A percentile compares a stretch with the other conserved stretches of the same genome.
Conservation (phyloP, 2,888 invertebrate genomes). For the Priocnemis perturbator region DNA sequence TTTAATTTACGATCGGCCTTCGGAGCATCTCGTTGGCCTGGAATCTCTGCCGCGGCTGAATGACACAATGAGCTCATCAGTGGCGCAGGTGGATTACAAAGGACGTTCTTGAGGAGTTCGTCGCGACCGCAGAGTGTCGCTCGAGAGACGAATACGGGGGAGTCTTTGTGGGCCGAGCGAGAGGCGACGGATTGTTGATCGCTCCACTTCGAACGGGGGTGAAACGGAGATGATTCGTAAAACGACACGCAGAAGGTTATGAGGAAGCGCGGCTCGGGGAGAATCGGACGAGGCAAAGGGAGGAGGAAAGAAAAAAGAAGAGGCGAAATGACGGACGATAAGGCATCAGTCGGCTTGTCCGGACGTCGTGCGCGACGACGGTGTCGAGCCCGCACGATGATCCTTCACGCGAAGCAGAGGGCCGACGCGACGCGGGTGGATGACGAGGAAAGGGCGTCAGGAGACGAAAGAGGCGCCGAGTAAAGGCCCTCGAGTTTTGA, state of each 20-base stretch:
- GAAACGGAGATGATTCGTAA: too few relatives aligned
- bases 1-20: conserved; percentile 35
- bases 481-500: conserved; percentile 66
- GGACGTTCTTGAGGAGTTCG: background rate
- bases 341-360: too few relatives aligned
- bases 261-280: too few relatives aligned
- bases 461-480: conserved; percentile 42
- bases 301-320: conserved; percentile 15
- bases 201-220: too few relatives aligned
- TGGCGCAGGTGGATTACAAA: background rate
- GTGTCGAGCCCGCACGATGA: conserved; percentile 49
- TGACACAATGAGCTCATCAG: conserved; percentile 32
- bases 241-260: too few relatives aligned
- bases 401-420: conserved; percentile 38
- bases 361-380: conserved; percentile 41
- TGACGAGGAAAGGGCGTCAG: conserved; percentile 26
- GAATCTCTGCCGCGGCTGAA: conserved; percentile 16
- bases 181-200: too few relatives aligned
- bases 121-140: background rate
- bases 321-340: conserved; percentile 15
- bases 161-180: too few relatives aligned
- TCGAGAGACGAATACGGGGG: background rate
- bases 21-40: conserved; percentile 27
- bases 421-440: conserved; percentile 20
- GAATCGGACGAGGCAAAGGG: too few relatives aligned